These are phyloP conservation scores for Camponotus fellah DNA, from an alignment of 2,888 invertebrate species.

Conservation along the genomic window DNA sequence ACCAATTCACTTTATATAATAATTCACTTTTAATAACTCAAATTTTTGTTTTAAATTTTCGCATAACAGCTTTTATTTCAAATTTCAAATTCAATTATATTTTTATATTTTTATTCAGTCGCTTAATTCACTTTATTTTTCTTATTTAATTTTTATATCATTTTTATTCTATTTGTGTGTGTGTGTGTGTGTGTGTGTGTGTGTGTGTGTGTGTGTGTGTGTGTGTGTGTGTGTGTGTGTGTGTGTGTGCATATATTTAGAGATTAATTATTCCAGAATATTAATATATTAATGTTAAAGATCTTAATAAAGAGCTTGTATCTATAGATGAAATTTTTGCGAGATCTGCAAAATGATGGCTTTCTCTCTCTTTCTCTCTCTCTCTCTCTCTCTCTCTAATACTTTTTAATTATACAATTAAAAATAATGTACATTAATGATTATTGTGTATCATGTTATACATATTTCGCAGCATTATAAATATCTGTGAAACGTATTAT, in stretches of 20 bases:
- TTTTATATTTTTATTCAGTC: neutral
- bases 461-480: slow-evolving; percentile 9
- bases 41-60: neutral
- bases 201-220: neutral
- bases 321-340: neutral
- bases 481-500: neutral
- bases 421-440: neutral
- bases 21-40: neutral
- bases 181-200: too few species aligned
- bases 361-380: too few species aligned
- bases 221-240: neutral
- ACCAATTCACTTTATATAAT: too few species aligned
- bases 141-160: neutral
- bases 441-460: neutral
- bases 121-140: neutral
- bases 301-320: neutral
- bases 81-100: neutral
- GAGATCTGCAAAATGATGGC: neutral
- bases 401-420: neutral
- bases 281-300: neutral
- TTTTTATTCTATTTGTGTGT: neutral
- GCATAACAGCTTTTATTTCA: neutral
- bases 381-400: neutral
- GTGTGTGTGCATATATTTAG: neutral
- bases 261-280: neutral